Conservation (phyloP, 2,888 invertebrate genomes). For the Nemurella pictetii region DNA sequence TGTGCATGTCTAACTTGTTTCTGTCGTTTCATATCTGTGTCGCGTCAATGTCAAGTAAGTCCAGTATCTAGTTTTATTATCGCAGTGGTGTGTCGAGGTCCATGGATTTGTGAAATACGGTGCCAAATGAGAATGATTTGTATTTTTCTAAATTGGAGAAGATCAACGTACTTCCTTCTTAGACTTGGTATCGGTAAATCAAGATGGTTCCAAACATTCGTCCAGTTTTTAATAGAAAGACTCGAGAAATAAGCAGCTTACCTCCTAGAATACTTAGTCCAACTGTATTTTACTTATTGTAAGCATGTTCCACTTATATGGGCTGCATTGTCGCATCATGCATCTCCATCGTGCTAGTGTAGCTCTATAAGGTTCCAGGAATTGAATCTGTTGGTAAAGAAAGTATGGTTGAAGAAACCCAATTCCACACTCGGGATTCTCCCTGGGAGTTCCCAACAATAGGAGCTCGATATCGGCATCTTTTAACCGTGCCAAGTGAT, state of each 20-base stretch:
- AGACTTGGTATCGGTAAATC: neutral
- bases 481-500: too few species aligned
- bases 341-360: neutral
- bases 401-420: neutral
- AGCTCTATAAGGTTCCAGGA: neutral
- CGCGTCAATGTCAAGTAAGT: neutral
- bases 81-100: neutral
- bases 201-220: neutral
- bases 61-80: neutral
- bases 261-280: neutral
- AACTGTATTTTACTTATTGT: neutral
- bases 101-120: neutral
- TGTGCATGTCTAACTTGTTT: slow-evolving; percentile 39
- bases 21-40: neutral
- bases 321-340: neutral
- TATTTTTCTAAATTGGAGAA: neutral
- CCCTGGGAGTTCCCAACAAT: neutral
- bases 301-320: neutral
- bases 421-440: neutral
- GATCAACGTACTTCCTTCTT: neutral
- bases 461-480: too few species aligned
- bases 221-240: neutral
- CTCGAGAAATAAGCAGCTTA: neutral
- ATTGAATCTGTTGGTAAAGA: neutral
- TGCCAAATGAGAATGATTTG: neutral